Evolutionary conservation across 2,113 vertebrate species (phyloP).

Genomic region (Tor tambroides): DNA sequence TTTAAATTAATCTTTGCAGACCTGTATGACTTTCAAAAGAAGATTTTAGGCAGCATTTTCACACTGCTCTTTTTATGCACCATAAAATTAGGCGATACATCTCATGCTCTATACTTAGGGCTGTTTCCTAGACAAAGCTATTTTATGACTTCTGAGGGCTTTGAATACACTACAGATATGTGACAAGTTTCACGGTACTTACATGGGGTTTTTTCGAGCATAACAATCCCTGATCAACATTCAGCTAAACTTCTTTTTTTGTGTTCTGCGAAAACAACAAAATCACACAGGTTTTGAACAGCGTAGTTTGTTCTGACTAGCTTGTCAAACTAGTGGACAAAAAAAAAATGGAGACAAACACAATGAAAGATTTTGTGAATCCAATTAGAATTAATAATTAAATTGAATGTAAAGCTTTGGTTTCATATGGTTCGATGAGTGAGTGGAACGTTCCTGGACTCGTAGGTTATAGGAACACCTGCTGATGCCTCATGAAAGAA

Average conservation of each 20-base stretch:
- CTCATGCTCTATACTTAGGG: neutral
- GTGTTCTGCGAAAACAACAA: neutral
- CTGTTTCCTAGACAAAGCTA: neutral
- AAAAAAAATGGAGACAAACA: neutral
- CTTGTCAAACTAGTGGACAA: neutral
- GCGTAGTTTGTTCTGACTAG: neutral
- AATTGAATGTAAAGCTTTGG: neutral
- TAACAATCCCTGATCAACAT: neutral
- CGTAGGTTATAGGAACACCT: constrained; percentile 54
- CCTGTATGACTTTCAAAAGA: neutral
- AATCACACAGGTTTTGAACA: neutral
- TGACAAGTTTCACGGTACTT: neutral
- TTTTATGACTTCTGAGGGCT: neutral
- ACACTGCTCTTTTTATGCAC: neutral
- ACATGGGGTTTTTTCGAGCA: neutral
- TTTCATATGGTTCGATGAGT: neutral
- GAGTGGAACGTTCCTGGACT: constrained; percentile 41
- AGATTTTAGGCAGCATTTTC: neutral
- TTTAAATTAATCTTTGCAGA: neutral
- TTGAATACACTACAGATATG: neutral
- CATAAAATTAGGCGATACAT: neutral
- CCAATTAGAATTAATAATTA: neutral
- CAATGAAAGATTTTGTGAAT: neutral
- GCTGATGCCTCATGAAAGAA: constrained; percentile 41
- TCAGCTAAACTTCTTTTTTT: neutral